These are phyloP conservation scores for Bellardia pandia DNA, from an alignment of 2,888 invertebrate species.

Conservation along the genomic window DNA sequence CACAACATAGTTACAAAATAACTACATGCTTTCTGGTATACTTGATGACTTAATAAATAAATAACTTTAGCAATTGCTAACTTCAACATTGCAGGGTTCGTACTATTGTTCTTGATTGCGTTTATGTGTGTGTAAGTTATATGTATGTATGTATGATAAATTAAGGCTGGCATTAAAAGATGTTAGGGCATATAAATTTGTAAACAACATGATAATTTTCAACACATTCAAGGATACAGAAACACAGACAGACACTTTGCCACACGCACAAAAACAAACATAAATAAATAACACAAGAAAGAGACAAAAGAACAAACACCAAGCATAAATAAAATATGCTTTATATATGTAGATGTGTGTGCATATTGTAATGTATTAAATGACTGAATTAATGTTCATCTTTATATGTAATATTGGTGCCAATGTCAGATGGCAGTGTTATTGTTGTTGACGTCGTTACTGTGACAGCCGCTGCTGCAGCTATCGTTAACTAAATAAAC, in stretches of 20 bases:
- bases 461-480: neutral
- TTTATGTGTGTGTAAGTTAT: neutral
- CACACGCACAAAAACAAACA: neutral
- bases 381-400: slow-evolving; percentile 23
- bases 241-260: neutral
- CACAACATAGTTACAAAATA: too few species aligned
- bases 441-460: neutral
- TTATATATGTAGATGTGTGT: neutral
- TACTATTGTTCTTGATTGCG: neutral
- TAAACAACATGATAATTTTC: slow-evolving; percentile 48
- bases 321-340: neutral
- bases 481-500: neutral
- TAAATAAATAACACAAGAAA: neutral
- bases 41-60: too few species aligned
- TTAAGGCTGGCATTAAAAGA: slow-evolving; percentile 28
- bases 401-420: slow-evolving; percentile 26
- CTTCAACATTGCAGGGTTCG: too few species aligned
- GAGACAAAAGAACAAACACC: neutral
- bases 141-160: neutral
- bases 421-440: slow-evolving; percentile 43
- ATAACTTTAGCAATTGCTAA: too few species aligned
- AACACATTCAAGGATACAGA: slow-evolving; percentile 42
- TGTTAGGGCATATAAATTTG: slow-evolving; percentile 33
- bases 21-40: too few species aligned
- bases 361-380: slow-evolving; percentile 9